A percentile compares a stretch with the other conserved stretches of the same genome.
Conservation (phyloP, 2,888 invertebrate species). For the Heliconius aoede region DNA sequence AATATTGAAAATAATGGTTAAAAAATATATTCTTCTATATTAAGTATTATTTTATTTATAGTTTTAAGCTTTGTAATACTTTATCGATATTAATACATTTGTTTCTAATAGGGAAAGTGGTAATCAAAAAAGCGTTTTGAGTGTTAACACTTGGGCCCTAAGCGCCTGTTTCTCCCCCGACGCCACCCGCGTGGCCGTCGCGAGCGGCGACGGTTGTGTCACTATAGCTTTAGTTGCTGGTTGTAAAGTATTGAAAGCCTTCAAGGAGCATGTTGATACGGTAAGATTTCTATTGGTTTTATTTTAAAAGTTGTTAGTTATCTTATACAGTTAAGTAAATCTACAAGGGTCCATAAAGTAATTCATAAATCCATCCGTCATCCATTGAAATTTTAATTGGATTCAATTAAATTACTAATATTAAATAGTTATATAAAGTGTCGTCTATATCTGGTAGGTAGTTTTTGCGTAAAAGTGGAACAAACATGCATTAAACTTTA, state of each 20-base stretch:
- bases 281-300: slow-evolving; percentile 66
- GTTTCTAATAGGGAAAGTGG: slow-evolving; percentile 88
- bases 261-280: slow-evolving; percentile 94
- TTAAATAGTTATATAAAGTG: no score
- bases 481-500: no score
- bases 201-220: slow-evolving; percentile 94
- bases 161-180: slow-evolving; percentile 94
- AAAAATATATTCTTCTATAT: neutral
- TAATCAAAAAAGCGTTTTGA: slow-evolving; percentile 91
- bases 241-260: slow-evolving; percentile 92
- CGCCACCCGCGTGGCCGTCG: slow-evolving; percentile 93
- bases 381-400: no score
- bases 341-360: no score
- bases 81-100: neutral
- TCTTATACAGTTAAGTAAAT: no score
- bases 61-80: neutral
- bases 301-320: neutral
- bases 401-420: no score
- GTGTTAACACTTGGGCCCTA: slow-evolving; percentile 96
- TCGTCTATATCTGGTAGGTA: no score
- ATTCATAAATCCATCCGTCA: no score
- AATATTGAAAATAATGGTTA: no score
- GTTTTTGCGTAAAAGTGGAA: no score
- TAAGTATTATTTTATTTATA: neutral
- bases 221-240: slow-evolving; percentile 91